Percentiles rank a stretch among this genome's conserved stretches.
Evolutionary conservation across 2,888 invertebrate species (phyloP).

Genomic region (Julus scandinavius): DNA sequence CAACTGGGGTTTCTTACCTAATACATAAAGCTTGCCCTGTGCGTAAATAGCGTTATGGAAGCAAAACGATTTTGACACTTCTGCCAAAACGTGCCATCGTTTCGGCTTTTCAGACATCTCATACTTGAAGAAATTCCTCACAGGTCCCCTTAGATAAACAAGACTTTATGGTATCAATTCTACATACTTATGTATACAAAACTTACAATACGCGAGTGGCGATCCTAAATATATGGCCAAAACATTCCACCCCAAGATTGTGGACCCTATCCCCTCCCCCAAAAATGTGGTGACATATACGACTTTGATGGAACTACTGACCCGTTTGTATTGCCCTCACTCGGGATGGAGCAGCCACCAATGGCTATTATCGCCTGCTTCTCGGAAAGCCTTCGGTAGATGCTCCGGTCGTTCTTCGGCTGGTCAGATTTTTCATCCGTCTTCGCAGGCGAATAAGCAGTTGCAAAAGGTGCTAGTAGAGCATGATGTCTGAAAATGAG

Average conservation of each 20-base stretch:
- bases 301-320: no score
- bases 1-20: background rate
- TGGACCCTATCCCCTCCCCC: no score
- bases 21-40: background rate
- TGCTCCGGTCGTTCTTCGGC: background rate
- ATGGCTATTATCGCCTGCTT: background rate
- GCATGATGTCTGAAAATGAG: background rate
- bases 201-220: no score
- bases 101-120: background rate
- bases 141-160: background rate
- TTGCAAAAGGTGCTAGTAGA: background rate
- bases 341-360: background rate
- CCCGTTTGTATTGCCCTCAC: background rate
- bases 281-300: no score
- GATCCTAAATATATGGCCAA: no score
- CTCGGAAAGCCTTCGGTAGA: background rate
- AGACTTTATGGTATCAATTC: no score
- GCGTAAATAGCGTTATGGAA: background rate
- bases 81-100: background rate
- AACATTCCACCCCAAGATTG: no score
- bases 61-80: background rate
- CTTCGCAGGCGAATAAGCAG: background rate
- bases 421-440: background rate
- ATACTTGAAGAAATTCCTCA: background rate
- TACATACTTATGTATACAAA: no score